Base-by-base conservation (phyloP, 2,113 vertebrate species). In the Clarias batrachus region DNA sequence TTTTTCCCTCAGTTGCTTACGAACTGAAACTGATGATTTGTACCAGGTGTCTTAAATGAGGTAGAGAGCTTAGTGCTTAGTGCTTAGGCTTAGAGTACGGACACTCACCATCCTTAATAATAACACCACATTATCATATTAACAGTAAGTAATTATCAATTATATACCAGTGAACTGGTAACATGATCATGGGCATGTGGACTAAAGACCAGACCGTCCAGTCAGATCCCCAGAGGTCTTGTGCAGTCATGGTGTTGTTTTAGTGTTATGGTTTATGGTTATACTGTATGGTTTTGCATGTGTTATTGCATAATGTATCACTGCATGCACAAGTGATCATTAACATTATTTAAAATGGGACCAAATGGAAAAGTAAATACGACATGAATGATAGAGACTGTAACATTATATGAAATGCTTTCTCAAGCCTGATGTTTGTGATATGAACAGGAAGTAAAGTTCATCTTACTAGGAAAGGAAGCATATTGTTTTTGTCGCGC, bases 401-500 rank as follows among this genome's bases (percentile, higher is more conserved):
- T 79, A 59, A 19, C 7, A 59, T 59, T 59, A 37, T 59, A 79
- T 19, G 25, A 12, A 63, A 60, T 4, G 21, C 70, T 17, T 21
- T 83, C 33, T 1, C 41, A 3, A 48, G 56, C 56, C 54, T 62
- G 37, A 54, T 41, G 73, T 56, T 27, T 79, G 25, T 6, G 14
- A 48, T 41, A 71, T 5, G 19, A 16, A 25, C 5, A 63, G 13
- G 8, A 19, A 21, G 27, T 6, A 7, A 56, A 33, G 10, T 19
- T 21, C 19, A 7, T 33, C 27, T 78, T 56, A 3, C 1, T 41
- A 70, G 81, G 62, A 62, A 85, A 73, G 54, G 62, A 66, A 85
- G 77, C n/a, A 60, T 5, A 73, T 41, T 79, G 63, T 77, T 79
- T 71, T n/a, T 68, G 68, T 62, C 65, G 79, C 54, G 30, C 65